Percentiles rank a stretch among this genome's conserved stretches.
These are phyloP conservation scores for Bombylius discolor DNA, from an alignment of 2,888 invertebrate species.

Conservation along the genomic window DNA sequence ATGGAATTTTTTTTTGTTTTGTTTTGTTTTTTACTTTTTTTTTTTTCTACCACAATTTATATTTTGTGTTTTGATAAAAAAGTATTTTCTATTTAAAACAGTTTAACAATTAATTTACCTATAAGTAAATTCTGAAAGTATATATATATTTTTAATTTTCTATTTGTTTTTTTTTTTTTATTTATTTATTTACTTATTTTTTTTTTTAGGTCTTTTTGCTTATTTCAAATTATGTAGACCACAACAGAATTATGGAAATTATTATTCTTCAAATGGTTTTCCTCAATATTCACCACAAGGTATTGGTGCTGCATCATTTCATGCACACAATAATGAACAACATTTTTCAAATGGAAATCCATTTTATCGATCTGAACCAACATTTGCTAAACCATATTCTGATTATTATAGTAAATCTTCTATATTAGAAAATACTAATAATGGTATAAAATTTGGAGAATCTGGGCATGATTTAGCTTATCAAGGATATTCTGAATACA, in stretches of 20 bases:
- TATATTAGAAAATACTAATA: slow-evolving; percentile 20
- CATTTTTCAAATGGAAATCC: slow-evolving; percentile 26
- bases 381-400: slow-evolving; percentile 32
- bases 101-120: no score
- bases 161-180: no score
- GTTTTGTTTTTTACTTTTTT: no score
- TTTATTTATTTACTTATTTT: not conserved
- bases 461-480: slow-evolving; percentile 59
- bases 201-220: slow-evolving; percentile 55
- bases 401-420: slow-evolving; percentile 38
- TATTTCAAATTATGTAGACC: slow-evolving; percentile 78
- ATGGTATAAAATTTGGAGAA: slow-evolving; percentile 46
- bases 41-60: no score
- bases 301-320: slow-evolving; percentile 51
- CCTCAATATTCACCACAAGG: slow-evolving; percentile 59
- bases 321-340: slow-evolving; percentile 38
- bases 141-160: no score
- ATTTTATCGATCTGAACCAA: slow-evolving; percentile 27
- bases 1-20: no score
- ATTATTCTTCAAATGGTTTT: slow-evolving; percentile 35
- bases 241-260: slow-evolving; percentile 41
- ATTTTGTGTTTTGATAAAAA: no score
- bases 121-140: no score
- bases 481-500: slow-evolving; percentile 55
- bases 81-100: no score